Evolutionary conservation across 2,113 vertebrate species (phyloP).

Genomic region (Etheostoma cragini): DNA sequence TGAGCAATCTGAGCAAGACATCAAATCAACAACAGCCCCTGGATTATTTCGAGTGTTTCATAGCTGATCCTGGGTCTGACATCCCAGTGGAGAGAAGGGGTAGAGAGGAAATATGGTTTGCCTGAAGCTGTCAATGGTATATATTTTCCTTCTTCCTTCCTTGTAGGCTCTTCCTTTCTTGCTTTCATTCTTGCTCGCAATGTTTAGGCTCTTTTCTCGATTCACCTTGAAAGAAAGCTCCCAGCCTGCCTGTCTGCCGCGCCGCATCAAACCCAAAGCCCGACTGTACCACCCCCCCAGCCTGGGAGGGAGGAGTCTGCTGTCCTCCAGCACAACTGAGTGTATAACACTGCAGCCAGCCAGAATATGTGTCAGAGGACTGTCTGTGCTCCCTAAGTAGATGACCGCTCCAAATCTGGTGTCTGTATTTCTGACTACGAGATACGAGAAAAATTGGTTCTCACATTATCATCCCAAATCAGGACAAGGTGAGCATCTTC

Average conservation of each 20-base stretch:
- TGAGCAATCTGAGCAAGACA: conserved; percentile 44
- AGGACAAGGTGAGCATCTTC: conserved; percentile 77
- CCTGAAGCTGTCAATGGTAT: conserved; percentile 22
- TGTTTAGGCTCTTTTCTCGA: conserved; percentile 58
- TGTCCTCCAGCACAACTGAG: conserved; percentile 55
- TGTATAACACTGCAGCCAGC: conserved; percentile 76
- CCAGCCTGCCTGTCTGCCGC: conserved; percentile 66
- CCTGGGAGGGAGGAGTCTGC: conserved; percentile 74
- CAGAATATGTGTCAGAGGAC: conserved; percentile 81
- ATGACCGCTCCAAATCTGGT: conserved; percentile 75
- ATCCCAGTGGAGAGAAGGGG: conserved; percentile 27
- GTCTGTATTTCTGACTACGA: conserved; percentile 73
- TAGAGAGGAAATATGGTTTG: not conserved
- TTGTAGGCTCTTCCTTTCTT: not conserved
- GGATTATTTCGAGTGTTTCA: conserved; percentile 11
- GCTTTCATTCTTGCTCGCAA: conserved; percentile 13
- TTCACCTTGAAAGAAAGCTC: conserved; percentile 77
- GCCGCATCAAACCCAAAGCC: conserved; percentile 60
- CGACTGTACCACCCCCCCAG: conserved; percentile 45
- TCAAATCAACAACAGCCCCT: conserved; percentile 25
- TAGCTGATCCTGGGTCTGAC: conserved; percentile 32
- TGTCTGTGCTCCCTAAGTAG: conserved; percentile 78
- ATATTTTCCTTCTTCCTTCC: not conserved
- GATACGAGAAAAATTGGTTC: conserved; percentile 58
- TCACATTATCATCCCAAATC: conserved; percentile 62